Base-by-base conservation (phyloP, 2,797 vertebrate species). In the Sebastes matsubarae region DNA sequence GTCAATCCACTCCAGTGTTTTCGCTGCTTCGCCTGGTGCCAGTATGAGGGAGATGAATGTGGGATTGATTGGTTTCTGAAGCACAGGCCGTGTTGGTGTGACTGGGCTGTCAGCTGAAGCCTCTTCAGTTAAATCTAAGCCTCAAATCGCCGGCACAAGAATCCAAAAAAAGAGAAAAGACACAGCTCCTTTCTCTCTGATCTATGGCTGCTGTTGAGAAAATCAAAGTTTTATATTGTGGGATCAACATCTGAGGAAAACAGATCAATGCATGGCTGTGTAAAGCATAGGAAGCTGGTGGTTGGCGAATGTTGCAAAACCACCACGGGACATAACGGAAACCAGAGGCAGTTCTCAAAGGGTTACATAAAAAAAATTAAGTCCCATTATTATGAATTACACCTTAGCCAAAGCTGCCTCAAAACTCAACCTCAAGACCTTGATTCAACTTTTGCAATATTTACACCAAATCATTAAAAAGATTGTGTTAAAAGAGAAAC, bases 181-280 rank as follows among this genome's bases (percentile, higher is more conserved):
- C 32, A 30, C 3, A 27, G 50, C 68, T 76, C 34, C 32, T 72
- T 70, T 68, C 2, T 6, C 61, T 87, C 70, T 86, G 72, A 91
- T 89, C 74, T 82, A 50, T 60, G 34, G 36, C 68, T 52, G 76
- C 83, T 78, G 68, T 77, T 72, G 81, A 81, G 81, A 75, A 83
- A 85, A 90, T 90, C 70, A 73, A 89, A 87, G 72, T 81, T 89
- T 83, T 72, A 85, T 81, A 75, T 79, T 66, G 77, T 82, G 75
- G 81, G 85, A 88, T 83, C 68, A 84, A 80, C 83, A 84, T 88
- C 86, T 82, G 64, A 84, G 68, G 83, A 80, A 86, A 87, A 79
- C 76, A 81, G 86, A 87, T 90, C 87, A 90, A 87, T 87, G 81
- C 72, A 8, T 27, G 16, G 27, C 73, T 30, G 66, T 58, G 57